Percentiles rank a stretch among this genome's conserved stretches.
Evolutionary conservation across 2,888 invertebrate species (phyloP).

Genomic region (Furcula furcula): DNA sequence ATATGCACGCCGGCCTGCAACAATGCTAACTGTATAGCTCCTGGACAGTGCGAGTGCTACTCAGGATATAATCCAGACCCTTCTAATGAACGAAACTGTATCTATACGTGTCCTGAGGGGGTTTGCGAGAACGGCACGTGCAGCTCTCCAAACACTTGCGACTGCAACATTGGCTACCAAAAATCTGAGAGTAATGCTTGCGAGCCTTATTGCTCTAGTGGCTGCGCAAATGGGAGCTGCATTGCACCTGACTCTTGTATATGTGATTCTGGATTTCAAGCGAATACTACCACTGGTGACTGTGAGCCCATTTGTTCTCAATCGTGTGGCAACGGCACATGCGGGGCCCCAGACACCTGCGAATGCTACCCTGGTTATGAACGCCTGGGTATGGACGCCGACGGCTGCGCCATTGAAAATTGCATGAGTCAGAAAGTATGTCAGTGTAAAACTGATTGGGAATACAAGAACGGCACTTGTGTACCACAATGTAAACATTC

Average conservation of each 20-base stretch:
- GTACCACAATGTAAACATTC: neutral
- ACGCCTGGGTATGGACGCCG: neutral
- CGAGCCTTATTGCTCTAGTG: neutral
- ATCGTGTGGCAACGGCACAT: slow-evolving; percentile 46
- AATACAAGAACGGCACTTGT: neutral
- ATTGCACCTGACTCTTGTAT: neutral
- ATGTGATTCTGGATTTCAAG: neutral
- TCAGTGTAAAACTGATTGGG: neutral
- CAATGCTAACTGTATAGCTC: slow-evolving; percentile 35
- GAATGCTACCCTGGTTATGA: slow-evolving; percentile 35
- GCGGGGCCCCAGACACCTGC: slow-evolving; percentile 48
- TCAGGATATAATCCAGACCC: slow-evolving; percentile 10
- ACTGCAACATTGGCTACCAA: slow-evolving; percentile 49
- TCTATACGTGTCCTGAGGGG: slow-evolving; percentile 9
- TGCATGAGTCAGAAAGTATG: neutral
- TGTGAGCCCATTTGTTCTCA: slow-evolving; percentile 33
- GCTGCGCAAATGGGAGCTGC: slow-evolving; percentile 1
- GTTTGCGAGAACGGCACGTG: slow-evolving; percentile 59
- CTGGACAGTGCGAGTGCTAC: slow-evolving; percentile 22
- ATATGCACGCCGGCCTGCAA: slow-evolving; percentile 41
- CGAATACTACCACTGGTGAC: slow-evolving; percentile 28
- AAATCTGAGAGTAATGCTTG: slow-evolving; percentile 25
- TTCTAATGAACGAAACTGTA: slow-evolving; percentile 7
- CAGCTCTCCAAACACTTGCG: slow-evolving; percentile 61
- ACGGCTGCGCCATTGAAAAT: neutral